Evolutionary conservation across 2,888 invertebrate genomes (phyloP).

Genomic region (Mythimna vitellina): DNA sequence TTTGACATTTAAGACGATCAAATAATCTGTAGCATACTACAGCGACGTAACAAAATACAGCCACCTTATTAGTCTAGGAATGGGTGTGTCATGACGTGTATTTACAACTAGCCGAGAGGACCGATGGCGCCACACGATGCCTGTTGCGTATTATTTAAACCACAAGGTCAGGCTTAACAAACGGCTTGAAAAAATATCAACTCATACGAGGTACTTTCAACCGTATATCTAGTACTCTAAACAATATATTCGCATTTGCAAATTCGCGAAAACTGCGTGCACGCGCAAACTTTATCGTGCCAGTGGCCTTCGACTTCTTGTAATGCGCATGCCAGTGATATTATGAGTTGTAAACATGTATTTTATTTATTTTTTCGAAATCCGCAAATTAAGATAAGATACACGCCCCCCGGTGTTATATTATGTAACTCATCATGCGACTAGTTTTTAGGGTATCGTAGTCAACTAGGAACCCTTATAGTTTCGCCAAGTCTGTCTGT

Average conservation of each 20-base stretch:
- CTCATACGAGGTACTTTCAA: constrained; percentile 74
- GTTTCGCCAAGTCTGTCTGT: too few relatives aligned
- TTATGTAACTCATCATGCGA: background rate
- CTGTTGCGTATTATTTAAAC: constrained; percentile 86
- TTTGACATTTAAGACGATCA: constrained; percentile 31
- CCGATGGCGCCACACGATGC: constrained; percentile 73
- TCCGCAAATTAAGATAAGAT: constrained; percentile 49
- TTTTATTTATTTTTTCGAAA: constrained; percentile 75
- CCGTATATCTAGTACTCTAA: constrained; percentile 72
- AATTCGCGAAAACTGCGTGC: constrained; percentile 61
- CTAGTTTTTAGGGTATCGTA: too few relatives aligned
- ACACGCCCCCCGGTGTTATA: constrained; percentile 34
- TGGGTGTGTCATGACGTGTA: constrained; percentile 89
- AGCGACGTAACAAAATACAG: constrained; percentile 75
- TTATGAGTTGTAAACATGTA: constrained; percentile 73
- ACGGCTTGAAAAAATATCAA: constrained; percentile 69
- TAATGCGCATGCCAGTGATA: constrained; percentile 74
- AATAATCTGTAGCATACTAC: constrained; percentile 36
- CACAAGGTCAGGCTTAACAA: constrained; percentile 81
- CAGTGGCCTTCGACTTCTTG: constrained; percentile 75
- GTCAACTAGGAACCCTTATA: too few relatives aligned
- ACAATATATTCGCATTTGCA: constrained; percentile 64
- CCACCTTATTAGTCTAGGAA: constrained; percentile 84
- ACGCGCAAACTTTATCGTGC: constrained; percentile 78
- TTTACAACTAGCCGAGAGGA: constrained; percentile 74